These are phyloP conservation scores for Centruroides vittatus DNA, from an alignment of 1,140 invertebrate genomes.

Conservation along the genomic window DNA sequence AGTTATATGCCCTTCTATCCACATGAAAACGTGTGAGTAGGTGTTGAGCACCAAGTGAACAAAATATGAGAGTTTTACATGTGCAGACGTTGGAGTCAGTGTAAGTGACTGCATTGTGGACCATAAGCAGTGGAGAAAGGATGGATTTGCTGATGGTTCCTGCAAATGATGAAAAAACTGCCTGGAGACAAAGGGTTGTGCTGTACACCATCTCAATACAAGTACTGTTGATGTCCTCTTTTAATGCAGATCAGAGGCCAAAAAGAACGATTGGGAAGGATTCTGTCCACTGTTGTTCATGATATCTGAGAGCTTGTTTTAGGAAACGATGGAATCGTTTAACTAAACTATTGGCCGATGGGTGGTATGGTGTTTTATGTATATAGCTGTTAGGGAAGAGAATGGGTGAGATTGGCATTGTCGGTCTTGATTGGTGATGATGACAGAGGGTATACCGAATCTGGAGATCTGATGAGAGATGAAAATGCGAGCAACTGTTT, in stretches of 20 bases:
- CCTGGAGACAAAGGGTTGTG: constrained; percentile 8
- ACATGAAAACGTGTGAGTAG: no score
- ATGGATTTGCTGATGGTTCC: neutral
- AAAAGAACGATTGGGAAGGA: constrained; percentile 25
- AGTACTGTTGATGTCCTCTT: constrained; percentile 18
- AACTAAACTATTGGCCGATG: constrained; percentile 14
- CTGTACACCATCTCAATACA: constrained; percentile 18
- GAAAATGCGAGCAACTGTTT: neutral
- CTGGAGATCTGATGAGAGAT: neutral
- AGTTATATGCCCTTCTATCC: no score
- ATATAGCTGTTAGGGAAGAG: neutral
- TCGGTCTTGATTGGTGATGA: neutral
- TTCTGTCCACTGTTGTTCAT: neutral
- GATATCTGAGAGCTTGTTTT: constrained; percentile 22
- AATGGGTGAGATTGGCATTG: neutral
- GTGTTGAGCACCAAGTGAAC: no score
- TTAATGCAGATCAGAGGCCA: constrained; percentile 15
- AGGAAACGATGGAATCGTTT: constrained; percentile 29
- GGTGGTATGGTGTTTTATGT: neutral
- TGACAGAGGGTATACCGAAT: no score
- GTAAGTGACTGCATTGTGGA: neutral
- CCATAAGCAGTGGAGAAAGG: neutral
- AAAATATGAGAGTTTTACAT: neutral
- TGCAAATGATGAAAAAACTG: constrained; percentile 5
- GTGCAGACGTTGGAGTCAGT: neutral